These are phyloP conservation scores for Lysandra coridon DNA, from an alignment of 2,888 invertebrate species.

Conservation along the genomic window DNA sequence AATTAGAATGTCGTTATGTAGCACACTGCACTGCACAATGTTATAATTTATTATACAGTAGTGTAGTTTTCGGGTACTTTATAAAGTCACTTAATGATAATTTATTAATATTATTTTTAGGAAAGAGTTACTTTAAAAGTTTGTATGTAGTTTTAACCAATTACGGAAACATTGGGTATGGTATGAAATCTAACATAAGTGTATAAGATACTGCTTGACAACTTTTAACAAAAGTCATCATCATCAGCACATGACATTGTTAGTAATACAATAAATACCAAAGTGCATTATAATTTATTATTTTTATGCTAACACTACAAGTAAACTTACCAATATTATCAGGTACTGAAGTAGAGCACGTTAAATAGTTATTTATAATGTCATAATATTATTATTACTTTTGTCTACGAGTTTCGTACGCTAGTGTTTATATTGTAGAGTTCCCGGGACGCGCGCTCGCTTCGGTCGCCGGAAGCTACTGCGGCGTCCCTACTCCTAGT, in stretches of 20 bases:
- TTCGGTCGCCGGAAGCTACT: conserved; percentile 37
- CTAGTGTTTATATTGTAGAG: not conserved
- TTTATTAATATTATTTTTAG: too few species aligned
- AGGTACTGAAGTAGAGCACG: not conserved
- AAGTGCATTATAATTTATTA: not conserved
- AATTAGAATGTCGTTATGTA: too few species aligned
- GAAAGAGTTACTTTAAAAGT: not conserved
- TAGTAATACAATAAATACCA: not conserved
- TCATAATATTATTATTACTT: not conserved
- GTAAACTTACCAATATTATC: not conserved
- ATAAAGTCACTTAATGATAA: too few species aligned
- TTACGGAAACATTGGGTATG: too few species aligned
- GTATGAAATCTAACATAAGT: too few species aligned
- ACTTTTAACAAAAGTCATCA: too few species aligned
- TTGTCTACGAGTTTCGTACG: not conserved
- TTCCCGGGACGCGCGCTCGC: conserved; percentile 31
- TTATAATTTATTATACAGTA: too few species aligned
- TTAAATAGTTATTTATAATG: not conserved
- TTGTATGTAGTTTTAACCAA: not conserved
- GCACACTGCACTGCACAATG: too few species aligned
- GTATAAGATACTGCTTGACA: too few species aligned
- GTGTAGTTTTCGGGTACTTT: too few species aligned
- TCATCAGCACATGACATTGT: not conserved
- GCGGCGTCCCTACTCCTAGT: conserved; percentile 1
- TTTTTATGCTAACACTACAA: not conserved